Base-by-base conservation (phyloP, 2,797 vertebrate species). In the Eulemur albifrons region DNA sequence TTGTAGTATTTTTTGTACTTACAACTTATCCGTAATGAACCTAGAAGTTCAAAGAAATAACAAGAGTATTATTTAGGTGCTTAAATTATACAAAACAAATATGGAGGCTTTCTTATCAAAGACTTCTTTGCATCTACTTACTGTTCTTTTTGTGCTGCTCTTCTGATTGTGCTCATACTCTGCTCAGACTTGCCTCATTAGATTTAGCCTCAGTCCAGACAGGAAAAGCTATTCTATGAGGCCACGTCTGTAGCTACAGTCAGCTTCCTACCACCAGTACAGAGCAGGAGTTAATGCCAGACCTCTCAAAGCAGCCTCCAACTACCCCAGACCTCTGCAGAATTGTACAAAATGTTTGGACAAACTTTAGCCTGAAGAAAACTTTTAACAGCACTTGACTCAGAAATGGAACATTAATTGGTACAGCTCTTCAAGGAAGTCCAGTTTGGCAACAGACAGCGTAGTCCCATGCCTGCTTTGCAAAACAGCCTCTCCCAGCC, bases 351-450 rank as follows among this genome's bases (percentile, higher is more conserved):
- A 95, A 92, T 93, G 72, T 95, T 95, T 94, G 76, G 70, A 89
- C 32, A 94, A 85, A 94, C 54, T 54, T 81, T 94, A 43, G 59
- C 81, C 90, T 95, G 72, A 72, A 73, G 91, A 93, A 95, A 96
- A 96, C 57, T 80, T 97, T 63, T 10, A 43, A 88, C 11, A 65
- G 89, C 35, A 81, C 12, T 89, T 94, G 79, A 97, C 84, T 84
- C 73, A 96, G 92, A 95, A 97, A 97, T 97, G 92, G 84, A 0
- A 0, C 86, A 93, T 97, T 97, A 96, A 93, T 93, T 97, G 88
- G 72, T 92, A 11, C 94, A 95, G 38, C 80, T 97, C 88, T 93
- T 97, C 57, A 21, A 72, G 85, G 85, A 88, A 54, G 67, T 70
- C 82, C 70, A 97, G 32, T 96, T 95, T 97, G 94, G 79, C 72